Evolutionary conservation across 23 tunicate species (phyloP).

Genomic region (Phallusia fumigata): DNA sequence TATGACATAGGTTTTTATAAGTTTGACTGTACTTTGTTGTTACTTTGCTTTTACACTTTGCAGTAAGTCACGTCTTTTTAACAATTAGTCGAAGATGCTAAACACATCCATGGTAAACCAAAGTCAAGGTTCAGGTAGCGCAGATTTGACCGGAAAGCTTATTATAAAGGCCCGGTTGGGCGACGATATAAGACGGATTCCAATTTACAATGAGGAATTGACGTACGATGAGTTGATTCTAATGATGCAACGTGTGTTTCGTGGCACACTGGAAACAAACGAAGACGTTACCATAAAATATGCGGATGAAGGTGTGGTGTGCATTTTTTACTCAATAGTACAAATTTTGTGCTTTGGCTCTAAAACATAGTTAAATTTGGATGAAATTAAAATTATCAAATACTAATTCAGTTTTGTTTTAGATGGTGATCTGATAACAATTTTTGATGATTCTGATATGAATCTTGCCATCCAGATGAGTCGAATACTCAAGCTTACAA

Average conservation of each 20-base stretch:
- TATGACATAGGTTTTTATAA: background rate
- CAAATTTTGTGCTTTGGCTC: too few species aligned
- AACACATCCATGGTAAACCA: background rate
- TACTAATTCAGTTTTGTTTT: too few species aligned
- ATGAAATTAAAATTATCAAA: too few species aligned
- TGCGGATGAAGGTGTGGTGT: constrained; percentile 76
- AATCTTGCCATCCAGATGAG: constrained; percentile 88
- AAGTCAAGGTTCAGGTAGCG: background rate
- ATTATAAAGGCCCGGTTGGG: constrained; percentile 87
- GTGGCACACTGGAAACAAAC: constrained; percentile 55
- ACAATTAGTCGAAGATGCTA: background rate
- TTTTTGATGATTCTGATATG: constrained; percentile 94
- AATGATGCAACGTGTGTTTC: constrained; percentile 96
- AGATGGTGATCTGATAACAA: constrained; percentile 93
- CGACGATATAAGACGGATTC: constrained; percentile 86
- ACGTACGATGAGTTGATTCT: constrained; percentile 89
- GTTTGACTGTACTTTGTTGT: background rate
- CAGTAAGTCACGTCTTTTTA: too few species aligned
- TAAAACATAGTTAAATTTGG: too few species aligned
- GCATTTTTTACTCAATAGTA: too few species aligned
- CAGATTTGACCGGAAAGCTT: constrained; percentile 80
- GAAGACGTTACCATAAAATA: constrained; percentile 79
- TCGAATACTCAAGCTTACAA: constrained; percentile 71
- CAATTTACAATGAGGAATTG: constrained; percentile 90
- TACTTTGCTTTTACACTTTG: background rate